Percentiles rank a stretch among this genome's conserved stretches.
These are phyloP conservation scores for Galaxea fascicularis DNA, from an alignment of 92 coral and sea anemone genomes.

Conservation along the genomic window DNA sequence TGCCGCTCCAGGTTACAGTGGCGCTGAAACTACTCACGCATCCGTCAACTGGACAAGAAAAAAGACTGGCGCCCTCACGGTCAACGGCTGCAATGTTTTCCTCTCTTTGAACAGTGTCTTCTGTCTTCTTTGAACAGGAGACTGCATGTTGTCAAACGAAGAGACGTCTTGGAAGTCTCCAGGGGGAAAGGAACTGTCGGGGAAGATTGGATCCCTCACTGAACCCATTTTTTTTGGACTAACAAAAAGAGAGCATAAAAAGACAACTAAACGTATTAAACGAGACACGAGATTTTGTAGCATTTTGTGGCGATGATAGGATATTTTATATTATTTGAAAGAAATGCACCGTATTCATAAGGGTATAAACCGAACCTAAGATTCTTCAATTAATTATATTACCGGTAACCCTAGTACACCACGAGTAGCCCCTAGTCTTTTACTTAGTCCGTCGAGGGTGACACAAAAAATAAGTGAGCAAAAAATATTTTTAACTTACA, in stretches of 20 bases:
- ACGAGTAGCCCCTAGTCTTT: too few relatives aligned
- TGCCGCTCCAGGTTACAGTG: too few relatives aligned
- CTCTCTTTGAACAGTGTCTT: background rate
- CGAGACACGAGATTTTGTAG: background rate
- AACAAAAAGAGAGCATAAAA: background rate
- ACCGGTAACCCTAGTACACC: too few relatives aligned
- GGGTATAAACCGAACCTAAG: too few relatives aligned
- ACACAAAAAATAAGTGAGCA: background rate
- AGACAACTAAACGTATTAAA: background rate
- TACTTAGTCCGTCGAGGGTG: too few relatives aligned
- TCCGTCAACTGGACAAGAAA: too few relatives aligned
- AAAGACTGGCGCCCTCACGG: too few relatives aligned
- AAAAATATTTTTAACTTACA: slow-evolving; percentile 36
- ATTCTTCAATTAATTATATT: too few relatives aligned
- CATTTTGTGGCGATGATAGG: too few relatives aligned
- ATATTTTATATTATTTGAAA: background rate
- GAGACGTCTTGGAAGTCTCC: slow-evolving; percentile 9
- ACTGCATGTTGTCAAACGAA: background rate
- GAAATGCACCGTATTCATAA: too few relatives aligned
- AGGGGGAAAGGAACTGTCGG: background rate
- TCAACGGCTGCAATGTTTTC: background rate
- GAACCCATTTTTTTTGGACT: background rate
- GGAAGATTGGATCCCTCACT: background rate
- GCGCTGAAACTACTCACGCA: too few relatives aligned
- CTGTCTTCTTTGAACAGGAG: background rate